Evolutionary conservation across 37 sponge, comb jelly and placozoan genomes (phyloP), one percentile per base, ranked within the genome.

Genomic region (Theonella swinhoei): DNA sequence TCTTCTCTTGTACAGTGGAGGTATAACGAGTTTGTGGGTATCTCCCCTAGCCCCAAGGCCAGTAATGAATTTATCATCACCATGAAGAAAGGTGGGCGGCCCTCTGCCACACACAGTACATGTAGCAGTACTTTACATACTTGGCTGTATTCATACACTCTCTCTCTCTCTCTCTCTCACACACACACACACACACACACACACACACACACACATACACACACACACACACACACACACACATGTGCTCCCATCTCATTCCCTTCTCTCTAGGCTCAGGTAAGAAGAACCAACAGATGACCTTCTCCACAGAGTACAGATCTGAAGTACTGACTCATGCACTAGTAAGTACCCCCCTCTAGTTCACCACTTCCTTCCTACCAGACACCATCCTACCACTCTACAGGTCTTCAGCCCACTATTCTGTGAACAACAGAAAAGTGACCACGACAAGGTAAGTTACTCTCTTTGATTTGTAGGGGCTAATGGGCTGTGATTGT

Each of bases 261-360:
- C n/a, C n/a, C n/a, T n/a, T n/a, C n/a, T n/a, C n/a, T n/a, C n/a
- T n/a, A n/a, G n/a, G n/a, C n/a, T n/a, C 64, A 75, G 76, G 76
- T 11, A 68, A 54, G 54, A 93, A 93, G 77, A 78, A 33, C 28
- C 79, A 92, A 34, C 90, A 87, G 67, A 92, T 99, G 94, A 95
- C 93, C 54, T 99, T 99, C 83, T 89, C 95, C 19, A 78, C 87
- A 78, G 99, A 99, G 39, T 88, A 95, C 81, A 59, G 99, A 74
- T 64, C 91, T 1, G 99, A 99, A 35, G 72, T 99, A 3, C 79
- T 99, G 30, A 99, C 99, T 26, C 91, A 93, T 38, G 77, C 92
- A 0, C 69, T 98, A 76, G 90, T 90, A 41, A 68, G 80, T 75
- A 1, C 54, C 33, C 8, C 47, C 28, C 76, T 29, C 75, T 35